A percentile compares a stretch with the other conserved stretches of the same genome.
Evolutionary conservation across 2,888 invertebrate genomes (phyloP).

Genomic region (Teleogryllus oceanicus): DNA sequence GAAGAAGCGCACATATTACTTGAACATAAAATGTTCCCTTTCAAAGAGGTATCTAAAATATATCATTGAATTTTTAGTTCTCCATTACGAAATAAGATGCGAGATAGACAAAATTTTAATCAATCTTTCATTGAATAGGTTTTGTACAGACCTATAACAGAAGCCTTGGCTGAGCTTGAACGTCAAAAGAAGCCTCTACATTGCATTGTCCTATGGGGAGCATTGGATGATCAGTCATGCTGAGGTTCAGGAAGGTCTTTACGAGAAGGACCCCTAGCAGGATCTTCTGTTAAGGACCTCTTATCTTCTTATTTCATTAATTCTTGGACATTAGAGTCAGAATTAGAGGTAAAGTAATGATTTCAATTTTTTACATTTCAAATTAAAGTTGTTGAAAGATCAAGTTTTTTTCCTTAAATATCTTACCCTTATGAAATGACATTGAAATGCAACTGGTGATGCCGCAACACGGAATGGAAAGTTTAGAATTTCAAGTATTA

Average conservation of each 20-base stretch:
- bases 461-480: too few species aligned
- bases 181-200: not conserved
- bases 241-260: constrained; percentile 24
- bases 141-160: not conserved
- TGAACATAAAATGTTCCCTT: not conserved
- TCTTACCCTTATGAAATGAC: too few species aligned
- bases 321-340: constrained; percentile 9
- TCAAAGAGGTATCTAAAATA: not conserved
- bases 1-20: not conserved
- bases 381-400: too few species aligned
- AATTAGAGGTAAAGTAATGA: not conserved
- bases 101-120: not conserved
- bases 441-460: too few species aligned
- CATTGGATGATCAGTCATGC: constrained; percentile 22
- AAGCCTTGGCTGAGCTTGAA: not conserved
- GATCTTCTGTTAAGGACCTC: constrained; percentile 11
- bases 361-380: too few species aligned
- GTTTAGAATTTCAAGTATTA: too few species aligned
- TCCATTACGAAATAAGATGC: not conserved
- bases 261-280: constrained; percentile 4
- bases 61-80: not conserved
- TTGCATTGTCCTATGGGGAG: constrained; percentile 23
- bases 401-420: too few species aligned
- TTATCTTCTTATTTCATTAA: constrained; percentile 5
- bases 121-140: constrained; percentile 11